Conservation (phyloP, 2,797 vertebrate genomes). For the Macrochelys suwanniensis region DNA sequence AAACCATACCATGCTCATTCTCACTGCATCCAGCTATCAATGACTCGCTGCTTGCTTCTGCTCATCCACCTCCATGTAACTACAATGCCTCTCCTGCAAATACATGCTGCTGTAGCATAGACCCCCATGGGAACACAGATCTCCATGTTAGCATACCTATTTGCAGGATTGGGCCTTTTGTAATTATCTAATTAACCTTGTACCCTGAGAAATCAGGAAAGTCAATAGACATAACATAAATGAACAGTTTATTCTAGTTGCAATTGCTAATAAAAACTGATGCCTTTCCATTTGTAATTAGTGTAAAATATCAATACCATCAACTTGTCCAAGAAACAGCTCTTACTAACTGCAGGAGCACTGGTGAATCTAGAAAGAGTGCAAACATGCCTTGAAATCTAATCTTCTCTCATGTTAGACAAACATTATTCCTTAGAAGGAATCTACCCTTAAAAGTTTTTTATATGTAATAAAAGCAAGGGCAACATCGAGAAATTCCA, state of each 20-base stretch:
- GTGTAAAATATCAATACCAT: neutral
- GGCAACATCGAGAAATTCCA: neutral
- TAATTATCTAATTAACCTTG: neutral
- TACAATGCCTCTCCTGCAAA: neutral
- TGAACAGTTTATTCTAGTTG: neutral
- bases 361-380: neutral
- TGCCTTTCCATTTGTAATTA: neutral
- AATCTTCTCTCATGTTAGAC: neutral
- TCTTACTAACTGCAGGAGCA: neutral
- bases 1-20: neutral
- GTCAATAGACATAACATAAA: neutral
- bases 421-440: neutral
- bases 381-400: neutral
- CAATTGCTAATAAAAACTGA: neutral
- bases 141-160: neutral
- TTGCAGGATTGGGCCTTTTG: neutral
- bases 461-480: neutral
- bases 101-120: neutral
- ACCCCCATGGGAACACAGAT: neutral
- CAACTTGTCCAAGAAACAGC: neutral
- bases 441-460: neutral
- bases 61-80: neutral
- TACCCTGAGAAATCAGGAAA: neutral
- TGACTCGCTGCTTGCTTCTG: neutral
- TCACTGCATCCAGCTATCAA: neutral